Evolutionary conservation across 2,888 invertebrate species (phyloP).

Genomic region (Caenorhabditis sulstoni): DNA sequence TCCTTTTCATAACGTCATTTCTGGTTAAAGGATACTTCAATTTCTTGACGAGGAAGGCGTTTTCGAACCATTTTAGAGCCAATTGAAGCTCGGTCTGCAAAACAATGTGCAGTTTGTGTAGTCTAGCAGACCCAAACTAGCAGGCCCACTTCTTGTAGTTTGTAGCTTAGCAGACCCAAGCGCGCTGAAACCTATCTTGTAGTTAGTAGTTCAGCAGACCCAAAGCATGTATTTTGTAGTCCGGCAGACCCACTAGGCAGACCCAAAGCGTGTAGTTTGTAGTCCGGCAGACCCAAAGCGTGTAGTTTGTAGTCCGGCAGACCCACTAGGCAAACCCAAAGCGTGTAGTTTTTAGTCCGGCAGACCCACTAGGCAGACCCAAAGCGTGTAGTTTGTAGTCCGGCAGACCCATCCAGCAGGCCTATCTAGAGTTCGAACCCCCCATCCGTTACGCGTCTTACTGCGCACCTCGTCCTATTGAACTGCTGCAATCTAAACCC

Average conservation of each 20-base stretch:
- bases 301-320: slow-evolving; percentile 1
- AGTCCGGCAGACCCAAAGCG: background rate
- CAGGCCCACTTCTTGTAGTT: background rate
- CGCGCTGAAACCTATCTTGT: background rate
- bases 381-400: background rate
- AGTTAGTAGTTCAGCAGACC: background rate
- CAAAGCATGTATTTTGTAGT: background rate
- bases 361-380: too few species aligned
- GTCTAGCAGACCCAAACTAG: too few species aligned
- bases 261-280: background rate
- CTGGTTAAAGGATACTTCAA: background rate
- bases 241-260: background rate
- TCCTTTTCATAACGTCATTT: slow-evolving; percentile 6
- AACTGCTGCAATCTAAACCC: background rate
- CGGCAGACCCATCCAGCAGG: background rate
- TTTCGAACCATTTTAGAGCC: slow-evolving; percentile 48
- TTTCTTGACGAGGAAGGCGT: slow-evolving; percentile 27
- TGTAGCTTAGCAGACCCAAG: background rate
- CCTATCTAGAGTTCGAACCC: too few species aligned
- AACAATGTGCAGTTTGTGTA: background rate
- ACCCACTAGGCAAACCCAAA: background rate
- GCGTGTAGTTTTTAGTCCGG: too few species aligned
- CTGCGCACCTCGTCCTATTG: too few species aligned
- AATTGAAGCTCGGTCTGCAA: slow-evolving; percentile 38
- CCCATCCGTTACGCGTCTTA: too few species aligned